phyloP scores from a whole-genome alignment of 2,113 vertebrate species.

The Solea senegalensis region DNA sequence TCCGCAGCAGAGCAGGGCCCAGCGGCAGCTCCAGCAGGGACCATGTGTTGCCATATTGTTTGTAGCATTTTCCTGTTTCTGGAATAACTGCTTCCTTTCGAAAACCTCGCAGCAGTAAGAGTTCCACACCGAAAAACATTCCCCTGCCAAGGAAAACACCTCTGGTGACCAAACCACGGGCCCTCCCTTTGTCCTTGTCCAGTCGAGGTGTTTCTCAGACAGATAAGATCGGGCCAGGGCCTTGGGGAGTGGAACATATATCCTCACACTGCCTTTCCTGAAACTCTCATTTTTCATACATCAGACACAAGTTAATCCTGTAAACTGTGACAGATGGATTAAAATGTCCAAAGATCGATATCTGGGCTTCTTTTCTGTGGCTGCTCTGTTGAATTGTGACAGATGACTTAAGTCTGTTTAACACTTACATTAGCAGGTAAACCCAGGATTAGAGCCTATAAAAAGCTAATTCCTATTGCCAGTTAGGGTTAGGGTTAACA shows the following conservation, averaged over 20 bases:
- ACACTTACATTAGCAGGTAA: no score
- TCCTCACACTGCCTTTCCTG: slow-evolving; percentile 36
- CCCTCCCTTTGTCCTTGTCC: slow-evolving; percentile 70
- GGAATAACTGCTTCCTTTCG: slow-evolving; percentile 75
- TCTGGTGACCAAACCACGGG: slow-evolving; percentile 68
- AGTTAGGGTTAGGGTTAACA: no score
- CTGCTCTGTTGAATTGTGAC: slow-evolving; percentile 31
- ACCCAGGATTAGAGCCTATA: no score
- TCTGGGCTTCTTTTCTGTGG: slow-evolving; percentile 27
- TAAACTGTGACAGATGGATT: slow-evolving; percentile 38
- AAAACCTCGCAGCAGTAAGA: slow-evolving; percentile 65
- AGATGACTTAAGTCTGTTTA: slow-evolving; percentile 27
- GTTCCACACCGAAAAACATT: slow-evolving; percentile 72
- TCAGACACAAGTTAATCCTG: slow-evolving; percentile 22
- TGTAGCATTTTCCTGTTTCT: slow-evolving; percentile 83
- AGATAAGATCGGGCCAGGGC: slow-evolving; percentile 61
- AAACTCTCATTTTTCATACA: slow-evolving; percentile 37
- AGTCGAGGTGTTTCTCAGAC: slow-evolving; percentile 64
- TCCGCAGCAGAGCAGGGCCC: slow-evolving; percentile 25
- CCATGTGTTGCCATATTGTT: slow-evolving; percentile 76
- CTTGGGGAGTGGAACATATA: slow-evolving; percentile 52
- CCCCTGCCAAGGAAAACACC: slow-evolving; percentile 84
- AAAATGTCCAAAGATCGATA: slow-evolving; percentile 24
- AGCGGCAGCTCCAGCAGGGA: slow-evolving; percentile 51
- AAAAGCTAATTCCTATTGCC: no score